Base-by-base conservation (phyloP, 2,113 vertebrate genomes). In the Melanocharis versteri region DNA sequence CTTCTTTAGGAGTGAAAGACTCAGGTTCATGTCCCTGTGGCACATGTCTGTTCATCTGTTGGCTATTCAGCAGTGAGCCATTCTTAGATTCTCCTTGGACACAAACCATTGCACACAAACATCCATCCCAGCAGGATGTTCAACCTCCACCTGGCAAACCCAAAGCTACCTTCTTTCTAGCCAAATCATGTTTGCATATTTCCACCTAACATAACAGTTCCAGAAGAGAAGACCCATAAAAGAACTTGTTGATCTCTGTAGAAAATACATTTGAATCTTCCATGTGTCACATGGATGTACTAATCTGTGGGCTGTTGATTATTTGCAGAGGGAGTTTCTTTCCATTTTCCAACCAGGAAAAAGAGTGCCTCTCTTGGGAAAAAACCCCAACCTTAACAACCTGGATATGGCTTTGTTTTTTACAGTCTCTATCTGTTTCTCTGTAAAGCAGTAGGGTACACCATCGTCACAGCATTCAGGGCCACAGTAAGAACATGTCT, bases 281-380 rank as follows among this genome's bases (percentile, higher is more conserved):
- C 20, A 28, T 0, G 0, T n/a, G 15, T 53, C 5, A 9, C 13
- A 69, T 0, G 1, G 7, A 30, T 44, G 4, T 2, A 4, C 5
- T n/a, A 76, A 83, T 24, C 8, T 13, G 6, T 45, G 8, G 9
- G 7, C 5, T 81, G 33, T 10, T 50, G 8, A 45, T 42, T 47
- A 47, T 72, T 68, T 60, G 13, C 47, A 39, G 11, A 70, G 16
- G 4, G 24, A 39, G 9, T 30, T 23, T 21, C 60, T 35, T 77
- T 47, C 14, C 3, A 21, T 51, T 77, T 80, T 71, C 17, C 33
- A 64, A 2, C 64, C 26, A 50, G 26, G 11, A 56, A 70, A 58
- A 2, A 6, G 9, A 47, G 3, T 68, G 6, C 1, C 4, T 77
- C 9, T 17, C 14, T 44, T 2, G 1, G 19, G 19, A 8, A 27